These are phyloP conservation scores for Aphelocoma californica DNA, from an alignment of 2,797 vertebrate species.

Conservation along the genomic window DNA sequence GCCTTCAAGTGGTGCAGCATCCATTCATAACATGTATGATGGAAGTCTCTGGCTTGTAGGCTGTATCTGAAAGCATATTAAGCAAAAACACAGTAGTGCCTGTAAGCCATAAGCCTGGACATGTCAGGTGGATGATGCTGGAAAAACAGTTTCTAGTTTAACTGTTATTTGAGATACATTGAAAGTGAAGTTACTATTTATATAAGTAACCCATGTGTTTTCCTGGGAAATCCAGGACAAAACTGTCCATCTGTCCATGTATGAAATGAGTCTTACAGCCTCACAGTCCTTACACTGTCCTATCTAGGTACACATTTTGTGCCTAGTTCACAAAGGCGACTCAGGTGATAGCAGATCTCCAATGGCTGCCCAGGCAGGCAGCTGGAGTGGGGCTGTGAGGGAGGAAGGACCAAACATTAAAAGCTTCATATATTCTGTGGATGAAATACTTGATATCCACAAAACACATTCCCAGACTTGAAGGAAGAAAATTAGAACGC, in stretches of 20 bases:
- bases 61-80: not conserved
- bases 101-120: not conserved
- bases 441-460: not conserved
- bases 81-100: not conserved
- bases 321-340: not conserved
- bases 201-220: not conserved
- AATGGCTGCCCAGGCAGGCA: not conserved
- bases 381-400: not conserved
- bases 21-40: not conserved
- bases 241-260: not conserved
- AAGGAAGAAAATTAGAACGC: not conserved
- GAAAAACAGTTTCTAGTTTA: not conserved
- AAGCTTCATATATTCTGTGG: not conserved
- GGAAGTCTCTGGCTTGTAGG: not conserved
- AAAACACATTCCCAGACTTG: not conserved
- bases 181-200: not conserved
- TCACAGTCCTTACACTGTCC: not conserved
- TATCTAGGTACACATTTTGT: not conserved
- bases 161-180: not conserved
- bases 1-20: not conserved
- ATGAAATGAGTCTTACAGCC: not conserved
- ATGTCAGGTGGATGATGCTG: not conserved
- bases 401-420: not conserved
- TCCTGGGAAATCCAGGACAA: not conserved
- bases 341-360: not conserved